phyloP scores from a whole-genome alignment of 2,797 vertebrate species.

The Pitangus sulphuratus region DNA sequence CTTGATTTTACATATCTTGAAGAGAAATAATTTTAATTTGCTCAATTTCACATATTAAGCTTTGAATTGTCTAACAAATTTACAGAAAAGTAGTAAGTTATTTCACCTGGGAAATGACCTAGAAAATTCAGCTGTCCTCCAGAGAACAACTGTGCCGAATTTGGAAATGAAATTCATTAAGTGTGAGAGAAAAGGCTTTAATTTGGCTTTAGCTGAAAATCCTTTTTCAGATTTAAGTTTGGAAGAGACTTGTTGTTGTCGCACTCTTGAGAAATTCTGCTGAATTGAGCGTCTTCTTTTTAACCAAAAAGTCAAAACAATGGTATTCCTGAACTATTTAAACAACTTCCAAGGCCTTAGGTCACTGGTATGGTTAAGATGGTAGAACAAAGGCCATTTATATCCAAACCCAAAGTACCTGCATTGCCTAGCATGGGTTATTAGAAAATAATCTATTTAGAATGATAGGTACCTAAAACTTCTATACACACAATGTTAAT shows the following conservation, averaged over 20 bases:
- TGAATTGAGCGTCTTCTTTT: background rate
- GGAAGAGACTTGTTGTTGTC: background rate
- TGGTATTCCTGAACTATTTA: background rate
- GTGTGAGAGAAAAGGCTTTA: background rate
- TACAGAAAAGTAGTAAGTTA: background rate
- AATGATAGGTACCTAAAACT: background rate
- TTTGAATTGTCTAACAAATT: background rate
- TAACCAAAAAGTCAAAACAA: background rate
- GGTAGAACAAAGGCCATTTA: background rate
- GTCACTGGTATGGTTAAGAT: background rate
- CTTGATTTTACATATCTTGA: background rate
- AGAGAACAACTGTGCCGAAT: constrained; percentile 23
- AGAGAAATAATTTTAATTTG: background rate
- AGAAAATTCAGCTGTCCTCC: constrained; percentile 41
- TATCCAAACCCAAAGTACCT: background rate
- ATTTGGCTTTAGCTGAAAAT: background rate
- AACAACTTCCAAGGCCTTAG: background rate
- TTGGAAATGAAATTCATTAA: constrained; percentile 8
- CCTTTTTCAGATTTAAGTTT: background rate
- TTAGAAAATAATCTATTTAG: background rate
- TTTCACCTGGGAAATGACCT: constrained; percentile 50
- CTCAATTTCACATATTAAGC: background rate
- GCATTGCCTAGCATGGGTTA: background rate
- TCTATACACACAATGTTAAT: background rate
- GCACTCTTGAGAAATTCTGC: background rate